Evolutionary conservation across 2,797 vertebrate species (phyloP), one percentile per base, ranked within the genome.

Genomic region (Xiphorhynchus erythropygius): DNA sequence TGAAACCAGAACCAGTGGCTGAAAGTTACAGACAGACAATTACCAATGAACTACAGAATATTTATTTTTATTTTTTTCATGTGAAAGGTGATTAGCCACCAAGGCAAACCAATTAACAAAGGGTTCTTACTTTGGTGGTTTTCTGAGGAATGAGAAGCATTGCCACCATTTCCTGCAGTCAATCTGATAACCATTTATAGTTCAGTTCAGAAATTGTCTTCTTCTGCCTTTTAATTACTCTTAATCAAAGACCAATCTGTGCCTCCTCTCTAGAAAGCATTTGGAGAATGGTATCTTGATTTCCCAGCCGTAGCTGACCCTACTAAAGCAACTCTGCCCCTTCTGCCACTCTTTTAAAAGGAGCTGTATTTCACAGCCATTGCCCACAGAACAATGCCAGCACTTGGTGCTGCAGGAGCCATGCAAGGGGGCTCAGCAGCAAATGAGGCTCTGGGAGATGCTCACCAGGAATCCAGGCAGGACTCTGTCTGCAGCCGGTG

Each of bases 141-240:
- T 94, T 62, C 55, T 79, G 63, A 89, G 17, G 24, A 49, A 9
- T 46, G 27, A 71, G 42, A 84, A 50, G 42, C 17, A 71, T 35
- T 57, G 21, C n/a, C 62, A 68, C 63, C 4, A 7, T 27, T 60
- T 94, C 28, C 64, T 68, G 64, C 22, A 85, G n/a, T 32, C 76
- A 46, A 0, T 7, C 16, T 50, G 46, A 42, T 22, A 46, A 57
- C 22, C 42, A 42, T 0, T 18, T n/a, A 41, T 22, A 46, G 57
- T 76, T 50, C 68, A 69, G 24, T 4, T n/a, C 39, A 85, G 73
- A 65, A 71, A 53, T 7, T 33, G 3, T 0, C 52, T 84, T 52
- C 47, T 75, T 78, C 46, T 60, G 21, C 19, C 7, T 13, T 64
- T 37, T 11, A n/a, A 42, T 14, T 39, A 4, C 11, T 35, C 30